These are phyloP conservation scores for Caenorhabditis sp. DNA, from an alignment of 2,888 invertebrate genomes.

Conservation along the genomic window DNA sequence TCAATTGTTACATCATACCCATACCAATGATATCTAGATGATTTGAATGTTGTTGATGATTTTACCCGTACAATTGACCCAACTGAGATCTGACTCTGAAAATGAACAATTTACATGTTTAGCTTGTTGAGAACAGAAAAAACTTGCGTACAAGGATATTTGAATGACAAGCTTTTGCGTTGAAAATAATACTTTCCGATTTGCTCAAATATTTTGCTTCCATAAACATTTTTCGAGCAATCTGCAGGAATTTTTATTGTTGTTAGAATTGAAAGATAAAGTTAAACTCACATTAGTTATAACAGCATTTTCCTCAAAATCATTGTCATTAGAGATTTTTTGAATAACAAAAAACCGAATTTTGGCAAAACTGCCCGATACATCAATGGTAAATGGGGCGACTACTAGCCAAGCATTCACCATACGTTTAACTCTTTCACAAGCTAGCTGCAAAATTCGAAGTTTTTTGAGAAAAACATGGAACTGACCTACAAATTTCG, in stretches of 20 bases:
- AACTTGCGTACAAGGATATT: conserved; percentile 8
- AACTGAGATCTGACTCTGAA: conserved; percentile 15
- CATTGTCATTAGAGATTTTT: not conserved
- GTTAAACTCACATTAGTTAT: conserved; percentile 14
- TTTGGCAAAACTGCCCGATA: conserved; percentile 22
- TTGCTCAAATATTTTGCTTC: conserved; percentile 23
- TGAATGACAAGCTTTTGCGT: conserved; percentile 30
- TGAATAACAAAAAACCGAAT: conserved; percentile 18
- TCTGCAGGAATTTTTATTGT: not conserved
- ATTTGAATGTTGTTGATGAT: conserved; percentile 15
- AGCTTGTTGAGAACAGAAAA: too few relatives aligned
- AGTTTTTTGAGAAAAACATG: not conserved
- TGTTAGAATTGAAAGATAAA: not conserved
- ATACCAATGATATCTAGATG: conserved; percentile 25
- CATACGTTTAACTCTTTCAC: conserved; percentile 14
- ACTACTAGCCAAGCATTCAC: conserved; percentile 6
- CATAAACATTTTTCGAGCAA: conserved; percentile 15
- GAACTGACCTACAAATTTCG: not conserved
- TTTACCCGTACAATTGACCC: conserved; percentile 20
- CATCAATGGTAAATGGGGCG: conserved; percentile 22
- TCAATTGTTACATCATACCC: conserved; percentile 32
- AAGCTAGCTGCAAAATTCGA: not conserved
- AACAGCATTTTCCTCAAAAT: conserved; percentile 11
- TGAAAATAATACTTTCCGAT: conserved; percentile 17
- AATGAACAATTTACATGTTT: conserved; percentile 1